Evolutionary conservation across 1,140 invertebrate species (phyloP), one percentile per base, ranked within the genome.

Genomic region (Antheraea pernyi): DNA sequence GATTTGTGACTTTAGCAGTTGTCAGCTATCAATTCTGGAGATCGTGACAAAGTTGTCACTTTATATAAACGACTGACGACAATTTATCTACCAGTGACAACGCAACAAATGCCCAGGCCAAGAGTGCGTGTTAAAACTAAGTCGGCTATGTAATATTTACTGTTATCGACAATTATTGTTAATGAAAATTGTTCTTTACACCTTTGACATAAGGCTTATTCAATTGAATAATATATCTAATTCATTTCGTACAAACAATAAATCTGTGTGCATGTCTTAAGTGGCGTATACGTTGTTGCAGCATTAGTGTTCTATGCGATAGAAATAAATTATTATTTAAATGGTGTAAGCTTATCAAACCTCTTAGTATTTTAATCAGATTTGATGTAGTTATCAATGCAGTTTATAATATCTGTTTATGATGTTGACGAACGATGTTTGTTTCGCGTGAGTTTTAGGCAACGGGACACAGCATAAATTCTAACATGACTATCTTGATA

Each of bases 71-170:
- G 76, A 74, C 80, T 76, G 72, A 70, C 74, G 69, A 64, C 70
- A 79, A 86, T 90, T 80, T 86, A 88, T 90, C 86, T 85, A 82
- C 72, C 66, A 77, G 79, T 84, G 87, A 89, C 85, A 86, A 84
- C 81, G 75, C 68, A 70, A 83, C 77, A 81, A 79, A 79, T 88
- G 81, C 86, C 79, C 74, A 71, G 79, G 77, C 76, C 74, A 82
- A 82, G 78, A 78, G 78, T 80, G 72, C 71, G 77, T 80, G 80
- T 79, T 77, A 75, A 76, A 69, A 62, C 70, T 72, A 74, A 75
- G 69, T 65, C 67, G 65, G 68, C 72, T 59, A 70, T 53, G 13
- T 71, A 73, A 73, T 70, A 62, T 36, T 60, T 68, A 63, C 71
- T 68, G 30, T 59, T 66, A 65, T 3, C 65, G 53, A 59, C 66